A percentile compares a stretch with the other conserved stretches of the same genome.
Conservation (phyloP, 2,888 invertebrate species). For the Cepaea hortensis region DNA sequence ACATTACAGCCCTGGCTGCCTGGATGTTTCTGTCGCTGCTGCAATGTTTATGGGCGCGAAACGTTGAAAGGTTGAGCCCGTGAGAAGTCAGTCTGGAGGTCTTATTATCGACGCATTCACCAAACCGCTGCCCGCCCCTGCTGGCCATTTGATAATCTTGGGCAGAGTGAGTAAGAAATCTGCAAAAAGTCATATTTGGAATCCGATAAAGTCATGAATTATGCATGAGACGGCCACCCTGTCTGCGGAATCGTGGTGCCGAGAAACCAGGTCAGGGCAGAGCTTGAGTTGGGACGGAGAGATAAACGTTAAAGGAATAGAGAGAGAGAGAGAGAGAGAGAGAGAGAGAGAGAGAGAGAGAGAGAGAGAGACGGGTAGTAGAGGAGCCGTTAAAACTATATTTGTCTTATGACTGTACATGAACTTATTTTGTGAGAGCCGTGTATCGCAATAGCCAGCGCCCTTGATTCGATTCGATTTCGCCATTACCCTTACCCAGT, state of each 20-base stretch:
- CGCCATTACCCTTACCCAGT: too few species aligned
- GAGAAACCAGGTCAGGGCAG: conserved; percentile 10
- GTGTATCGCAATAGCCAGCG: too few species aligned
- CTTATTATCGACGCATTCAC: conserved; percentile 36
- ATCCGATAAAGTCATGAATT: conserved; percentile 46
- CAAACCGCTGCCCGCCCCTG: conserved; percentile 1
- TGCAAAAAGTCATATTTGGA: conserved; percentile 47
- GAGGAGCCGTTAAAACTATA: too few species aligned
- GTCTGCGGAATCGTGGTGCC: conserved; percentile 5
- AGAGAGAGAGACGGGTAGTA: background rate
- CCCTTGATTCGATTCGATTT: too few species aligned
- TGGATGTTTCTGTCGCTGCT: conserved; percentile 4
- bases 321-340: background rate
- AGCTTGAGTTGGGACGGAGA: background rate
- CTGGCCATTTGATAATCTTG: conserved; percentile 34
- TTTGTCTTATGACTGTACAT: too few species aligned
- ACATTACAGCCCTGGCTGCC: background rate
- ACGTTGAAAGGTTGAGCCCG: conserved; percentile 19
- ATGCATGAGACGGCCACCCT: conserved; percentile 40
- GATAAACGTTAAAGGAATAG: conserved; percentile 12
- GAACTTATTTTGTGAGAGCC: too few species aligned
- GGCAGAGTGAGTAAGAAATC: conserved; percentile 42
- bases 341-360: conserved; percentile 26
- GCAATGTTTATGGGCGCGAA: conserved; percentile 34
- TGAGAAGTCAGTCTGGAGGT: conserved; percentile 12